Evolutionary conservation across 1,140 invertebrate species (phyloP).

Genomic region (Archivesica marissinica): DNA sequence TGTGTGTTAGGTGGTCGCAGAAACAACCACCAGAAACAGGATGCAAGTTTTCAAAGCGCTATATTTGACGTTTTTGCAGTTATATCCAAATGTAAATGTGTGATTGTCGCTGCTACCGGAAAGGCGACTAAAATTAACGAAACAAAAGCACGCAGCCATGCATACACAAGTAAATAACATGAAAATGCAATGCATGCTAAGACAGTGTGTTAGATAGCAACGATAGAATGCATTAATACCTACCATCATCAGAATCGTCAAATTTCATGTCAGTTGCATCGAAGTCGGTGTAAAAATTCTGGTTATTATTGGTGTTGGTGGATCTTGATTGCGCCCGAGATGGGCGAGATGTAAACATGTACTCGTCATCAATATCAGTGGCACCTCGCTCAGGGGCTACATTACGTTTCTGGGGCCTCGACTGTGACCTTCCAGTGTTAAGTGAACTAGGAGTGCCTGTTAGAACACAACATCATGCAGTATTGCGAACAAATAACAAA

Average conservation of each 20-base stretch:
- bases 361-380: conserved; percentile 72
- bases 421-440: not conserved
- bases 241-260: conserved; percentile 60
- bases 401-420: conserved; percentile 49
- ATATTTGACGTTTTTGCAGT: too few relatives aligned
- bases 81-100: too few relatives aligned
- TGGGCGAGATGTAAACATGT: conserved; percentile 68
- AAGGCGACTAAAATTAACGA: too few relatives aligned
- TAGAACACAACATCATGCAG: conserved; percentile 8
- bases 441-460: not conserved
- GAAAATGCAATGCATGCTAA: too few relatives aligned
- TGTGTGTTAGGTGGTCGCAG: too few relatives aligned
- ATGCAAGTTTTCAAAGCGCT: too few relatives aligned
- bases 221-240: too few relatives aligned
- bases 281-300: not conserved
- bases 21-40: too few relatives aligned
- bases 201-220: too few relatives aligned
- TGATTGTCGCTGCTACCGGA: too few relatives aligned
- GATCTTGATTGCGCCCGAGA: not conserved
- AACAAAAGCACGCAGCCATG: too few relatives aligned
- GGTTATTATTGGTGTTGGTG: not conserved
- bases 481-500: not conserved
- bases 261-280: not conserved
- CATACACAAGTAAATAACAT: too few relatives aligned
- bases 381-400: conserved; percentile 71